A percentile compares a stretch with the other conserved stretches of the same genome.
Evolutionary conservation across 2,888 invertebrate species (phyloP).

Genomic region (Allacma fusca): DNA sequence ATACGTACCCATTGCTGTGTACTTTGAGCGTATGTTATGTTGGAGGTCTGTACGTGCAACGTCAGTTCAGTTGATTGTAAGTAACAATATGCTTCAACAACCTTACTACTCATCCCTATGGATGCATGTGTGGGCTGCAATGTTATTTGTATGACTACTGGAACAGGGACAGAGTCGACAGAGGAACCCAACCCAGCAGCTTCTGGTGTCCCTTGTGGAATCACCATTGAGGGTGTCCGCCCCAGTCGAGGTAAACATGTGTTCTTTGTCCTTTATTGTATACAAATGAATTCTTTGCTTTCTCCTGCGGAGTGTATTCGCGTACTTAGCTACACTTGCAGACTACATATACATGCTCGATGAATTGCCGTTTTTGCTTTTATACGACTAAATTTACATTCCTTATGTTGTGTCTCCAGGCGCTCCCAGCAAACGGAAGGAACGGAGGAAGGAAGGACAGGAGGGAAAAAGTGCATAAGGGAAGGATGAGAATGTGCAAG

Average conservation of each 20-base stretch:
- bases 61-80: too few species aligned
- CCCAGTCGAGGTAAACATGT: conserved; percentile 32
- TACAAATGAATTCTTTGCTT: conserved; percentile 31
- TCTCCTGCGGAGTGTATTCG: background rate
- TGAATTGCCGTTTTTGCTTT: background rate
- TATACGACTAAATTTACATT: conserved; percentile 8
- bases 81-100: too few species aligned
- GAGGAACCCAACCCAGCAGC: background rate
- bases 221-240: conserved; percentile 28
- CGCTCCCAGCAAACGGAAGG: background rate
- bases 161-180: too few species aligned
- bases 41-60: too few species aligned
- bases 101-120: too few species aligned
- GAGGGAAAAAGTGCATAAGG: background rate
- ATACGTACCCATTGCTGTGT: too few species aligned
- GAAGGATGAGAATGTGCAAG: background rate
- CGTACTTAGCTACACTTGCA: background rate
- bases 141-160: too few species aligned
- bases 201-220: conserved; percentile 33
- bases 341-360: background rate
- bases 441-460: background rate
- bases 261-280: conserved; percentile 25
- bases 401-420: background rate
- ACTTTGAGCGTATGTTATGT: too few species aligned
- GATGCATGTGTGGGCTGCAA: too few species aligned